Base-by-base conservation (phyloP, 2,888 invertebrate genomes). In the Heliconius cydno region DNA sequence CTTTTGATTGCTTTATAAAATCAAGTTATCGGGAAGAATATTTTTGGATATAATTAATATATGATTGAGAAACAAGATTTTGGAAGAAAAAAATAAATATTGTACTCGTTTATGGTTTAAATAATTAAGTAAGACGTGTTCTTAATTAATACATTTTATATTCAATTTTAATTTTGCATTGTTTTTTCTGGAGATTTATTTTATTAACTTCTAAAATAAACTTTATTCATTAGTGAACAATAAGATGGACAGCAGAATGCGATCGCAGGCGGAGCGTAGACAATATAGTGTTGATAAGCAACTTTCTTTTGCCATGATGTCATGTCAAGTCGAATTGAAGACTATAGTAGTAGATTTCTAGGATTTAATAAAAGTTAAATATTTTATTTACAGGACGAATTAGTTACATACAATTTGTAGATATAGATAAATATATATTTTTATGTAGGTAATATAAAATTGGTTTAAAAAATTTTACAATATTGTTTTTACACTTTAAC, bases 261-360 rank as follows among this genome's bases (percentile, higher is more conserved):
- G 91, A 91, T 90, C 84, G 87, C 89, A 86, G 92, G 92, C 92
- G 91, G 88, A 88, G 90, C 87, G 77, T 86, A 89, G 88, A 93
- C 94, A 92, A 93, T 93, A 92, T 93, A 92, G 93, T 92, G 93
- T 92, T 90, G 92, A 93, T 92, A 93, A 92, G 90, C 87, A 87
- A 91, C 92, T 93, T 93, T 94, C 92, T 92, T 77, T 79, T 71
- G 66, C 41, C 12, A n/a, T 34, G 65, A 46, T 46, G 63, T 66
- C 15, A 66, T 25, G n/a, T 60, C 19, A 22, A 22, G 46, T 75
- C 46, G 22, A 22, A 25, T 68, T 68, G 41, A 12, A 38, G n/a
- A 70, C 25, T 5, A 13, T 46, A 25, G 15, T 70, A n/a, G 41
- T 46, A 25, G 70, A 70, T 13, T 15, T 70, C 41, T 70, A 25